These are phyloP conservation scores for Ceratoteleas bidentatus DNA, from an alignment of 1,140 invertebrate genomes.

Conservation along the genomic window DNA sequence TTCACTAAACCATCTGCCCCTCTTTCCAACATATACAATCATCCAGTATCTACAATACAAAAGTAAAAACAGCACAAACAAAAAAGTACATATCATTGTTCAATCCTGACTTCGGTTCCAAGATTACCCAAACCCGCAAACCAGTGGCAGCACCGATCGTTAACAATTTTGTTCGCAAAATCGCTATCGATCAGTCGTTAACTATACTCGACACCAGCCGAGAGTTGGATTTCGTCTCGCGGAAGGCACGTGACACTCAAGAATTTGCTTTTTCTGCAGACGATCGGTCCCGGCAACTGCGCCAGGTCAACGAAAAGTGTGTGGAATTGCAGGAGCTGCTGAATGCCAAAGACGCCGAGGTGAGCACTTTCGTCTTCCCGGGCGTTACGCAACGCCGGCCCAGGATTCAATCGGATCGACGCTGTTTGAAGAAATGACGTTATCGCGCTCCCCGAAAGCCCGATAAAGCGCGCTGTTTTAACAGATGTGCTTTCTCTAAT, in stretches of 20 bases:
- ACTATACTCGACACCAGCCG: neutral
- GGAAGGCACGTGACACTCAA: conserved; percentile 28
- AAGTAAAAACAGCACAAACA: too few relatives aligned
- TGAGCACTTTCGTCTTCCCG: conserved; percentile 74
- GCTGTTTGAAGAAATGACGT: conserved; percentile 44
- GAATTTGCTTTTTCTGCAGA: conserved; percentile 72
- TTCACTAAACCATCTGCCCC: too few relatives aligned
- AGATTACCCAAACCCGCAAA: too few relatives aligned
- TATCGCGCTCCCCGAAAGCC: conserved; percentile 47
- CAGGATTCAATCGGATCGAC: conserved; percentile 18
- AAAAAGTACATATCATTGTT: too few relatives aligned
- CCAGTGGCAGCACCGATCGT: too few relatives aligned
- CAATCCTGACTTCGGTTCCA: too few relatives aligned
- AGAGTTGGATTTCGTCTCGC: conserved; percentile 30
- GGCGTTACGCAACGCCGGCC: too few relatives aligned
- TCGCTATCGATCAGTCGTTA: conserved; percentile 9
- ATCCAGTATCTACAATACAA: too few relatives aligned
- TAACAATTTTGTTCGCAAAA: conserved; percentile 19
- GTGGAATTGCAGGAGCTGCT: conserved; percentile 84
- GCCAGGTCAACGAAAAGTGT: conserved; percentile 81
- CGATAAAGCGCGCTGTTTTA: conserved; percentile 73
- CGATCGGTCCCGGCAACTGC: conserved; percentile 75
- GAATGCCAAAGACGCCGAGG: conserved; percentile 84
- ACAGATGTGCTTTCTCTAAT: conserved; percentile 78
- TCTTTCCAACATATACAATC: too few relatives aligned